A percentile compares a stretch with the other conserved stretches of the same genome.
Conservation (phyloP, 1,140 invertebrate species). For the Heterodera carotae region DNA sequence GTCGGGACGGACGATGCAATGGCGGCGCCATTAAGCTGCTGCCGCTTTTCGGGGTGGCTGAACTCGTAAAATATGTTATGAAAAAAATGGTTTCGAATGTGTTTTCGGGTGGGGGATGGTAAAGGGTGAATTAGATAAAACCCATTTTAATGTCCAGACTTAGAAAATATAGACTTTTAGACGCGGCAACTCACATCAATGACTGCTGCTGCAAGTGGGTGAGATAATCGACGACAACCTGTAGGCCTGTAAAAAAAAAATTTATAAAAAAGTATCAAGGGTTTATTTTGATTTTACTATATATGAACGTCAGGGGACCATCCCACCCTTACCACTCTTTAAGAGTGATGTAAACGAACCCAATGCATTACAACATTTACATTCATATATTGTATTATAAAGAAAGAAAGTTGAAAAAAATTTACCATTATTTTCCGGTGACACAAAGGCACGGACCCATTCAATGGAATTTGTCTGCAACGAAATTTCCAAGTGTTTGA, state of each 20-base stretch:
- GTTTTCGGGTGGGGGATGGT: too few species aligned
- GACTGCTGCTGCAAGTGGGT: conserved; percentile 54
- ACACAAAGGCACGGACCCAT: conserved; percentile 96
- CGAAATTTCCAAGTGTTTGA: conserved; percentile 95
- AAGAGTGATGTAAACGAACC: too few species aligned
- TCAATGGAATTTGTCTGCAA: conserved; percentile 97
- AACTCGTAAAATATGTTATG: too few species aligned
- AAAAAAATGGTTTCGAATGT: too few species aligned
- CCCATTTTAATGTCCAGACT: too few species aligned
- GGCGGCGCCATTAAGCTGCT: not conserved
- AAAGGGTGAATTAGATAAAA: too few species aligned
- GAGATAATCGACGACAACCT: conserved; percentile 90
- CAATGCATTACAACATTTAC: too few species aligned
- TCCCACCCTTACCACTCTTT: too few species aligned
- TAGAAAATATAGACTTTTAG: not conserved
- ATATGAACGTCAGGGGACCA: too few species aligned
- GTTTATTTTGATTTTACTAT: not conserved
- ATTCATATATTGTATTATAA: too few species aligned
- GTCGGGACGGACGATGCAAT: not conserved
- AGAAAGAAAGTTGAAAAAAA: too few species aligned
- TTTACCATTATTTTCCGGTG: conserved; percentile 85
- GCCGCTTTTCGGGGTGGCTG: not conserved
- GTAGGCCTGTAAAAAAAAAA: conserved; percentile 69
- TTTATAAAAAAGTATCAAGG: not conserved
- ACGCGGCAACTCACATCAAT: conserved; percentile 5